Base-by-base conservation (phyloP, 2,888 invertebrate genomes). In the Celastrina argiolus region DNA sequence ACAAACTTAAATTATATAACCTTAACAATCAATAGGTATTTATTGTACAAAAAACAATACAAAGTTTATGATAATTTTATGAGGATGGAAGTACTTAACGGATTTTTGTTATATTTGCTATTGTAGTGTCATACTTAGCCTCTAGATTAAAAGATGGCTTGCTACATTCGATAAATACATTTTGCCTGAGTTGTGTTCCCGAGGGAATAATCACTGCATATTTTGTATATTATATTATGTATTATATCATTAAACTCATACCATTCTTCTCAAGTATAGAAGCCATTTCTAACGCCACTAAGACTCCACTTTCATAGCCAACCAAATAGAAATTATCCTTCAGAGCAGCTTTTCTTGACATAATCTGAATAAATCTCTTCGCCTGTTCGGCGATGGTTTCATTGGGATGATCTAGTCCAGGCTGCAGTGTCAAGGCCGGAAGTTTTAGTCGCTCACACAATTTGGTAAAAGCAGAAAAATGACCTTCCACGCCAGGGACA, bases 241-340 rank as follows among this genome's bases (percentile, higher is more conserved):
- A n/a, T n/a, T n/a, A n/a, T 34, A 34, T 16, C 1, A 59, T 42
- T 28, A n/a, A 63, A 28, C 18, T 42, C 16, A 31, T 64, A 85
- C 85, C 84, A 41, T 75, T 69, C 2, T 76, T 75, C 71, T 86
- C 85, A 3, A 86, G 71, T 39, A 84, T 77, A 10, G 78, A 73
- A 14, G 85, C 84, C 56, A 83, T 76, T 71, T 86, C 85, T 14
- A 86, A 64, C 1, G 78, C 83, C 4, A 82, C 71, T 2, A 74
- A 28, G 2, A 80, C 77, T 0, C 85, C 85, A 64, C 75, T 78
- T 68, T 85, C 85, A 66, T 82, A 84, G 1, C 84, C 85, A 65
- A 84, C 61, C 8, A 86, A 68, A 67, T 81, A 83, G 68, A 83
- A 85, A n/a, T 73, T 73, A 18, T 64, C 51, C 5, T 51, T 51